phyloP scores from a whole-genome alignment of 2,797 vertebrate species.

The Iguana delicatissima region DNA sequence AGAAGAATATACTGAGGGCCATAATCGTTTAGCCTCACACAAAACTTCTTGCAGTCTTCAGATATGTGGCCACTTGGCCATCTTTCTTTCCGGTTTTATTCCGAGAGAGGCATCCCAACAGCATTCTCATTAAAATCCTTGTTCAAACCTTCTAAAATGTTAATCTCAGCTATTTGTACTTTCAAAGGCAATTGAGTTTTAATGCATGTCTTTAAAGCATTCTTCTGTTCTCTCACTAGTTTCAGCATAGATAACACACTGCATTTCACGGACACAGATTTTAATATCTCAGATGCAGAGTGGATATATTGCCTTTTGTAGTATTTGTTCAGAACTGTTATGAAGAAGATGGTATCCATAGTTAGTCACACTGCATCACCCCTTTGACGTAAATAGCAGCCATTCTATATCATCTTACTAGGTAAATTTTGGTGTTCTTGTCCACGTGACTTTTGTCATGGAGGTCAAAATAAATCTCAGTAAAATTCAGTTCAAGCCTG shows the following conservation, averaged over 20 bases:
- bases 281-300: not conserved
- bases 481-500: not conserved
- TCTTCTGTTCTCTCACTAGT: not conserved
- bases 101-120: not conserved
- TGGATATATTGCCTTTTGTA: not conserved
- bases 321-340: not conserved
- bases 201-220: slow-evolving; percentile 4
- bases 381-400: not conserved
- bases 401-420: not conserved
- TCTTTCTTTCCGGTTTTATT: not conserved
- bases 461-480: not conserved
- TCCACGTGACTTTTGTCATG: not conserved
- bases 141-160: not conserved
- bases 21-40: not conserved
- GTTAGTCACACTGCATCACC: not conserved
- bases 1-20: not conserved
- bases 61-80: not conserved
- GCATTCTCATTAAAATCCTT: not conserved
- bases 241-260: not conserved
- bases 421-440: not conserved
- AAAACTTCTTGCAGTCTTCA: not conserved
- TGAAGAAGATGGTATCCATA: not conserved
- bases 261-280: not conserved
- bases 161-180: not conserved
- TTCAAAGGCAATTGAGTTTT: not conserved